Base-by-base conservation (phyloP, 1,140 invertebrate genomes). In the Megalonaias nervosa region DNA sequence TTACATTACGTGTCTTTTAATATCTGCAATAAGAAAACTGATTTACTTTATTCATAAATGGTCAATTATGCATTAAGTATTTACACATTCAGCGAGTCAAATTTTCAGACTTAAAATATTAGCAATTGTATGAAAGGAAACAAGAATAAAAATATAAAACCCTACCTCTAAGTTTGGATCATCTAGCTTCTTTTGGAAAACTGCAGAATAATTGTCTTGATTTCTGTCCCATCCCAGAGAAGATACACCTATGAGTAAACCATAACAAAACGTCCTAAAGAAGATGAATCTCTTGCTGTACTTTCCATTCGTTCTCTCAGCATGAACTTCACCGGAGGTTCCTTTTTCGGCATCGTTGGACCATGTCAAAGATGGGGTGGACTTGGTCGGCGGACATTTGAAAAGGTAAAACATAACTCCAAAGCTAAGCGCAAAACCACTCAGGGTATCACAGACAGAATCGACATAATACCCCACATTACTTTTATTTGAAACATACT, bases 401-500 rank as follows among this genome's bases (percentile, higher is more conserved):
- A 71, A 83, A 65, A 66, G 87, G 19, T 87, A 71, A 70, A 88
- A 86, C 17, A 87, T 74, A 23, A 84, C 78, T 38, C 82, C 86
- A 71, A 86, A 81, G 61, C 73, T 83, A 4, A 89, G 74, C 38
- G 82, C 83, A 9, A 85, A 71, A 31, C 87, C 89, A 13, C 84
- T 85, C 15, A 86, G 67, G 2, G 81, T 82, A 78, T 90, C 89
- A 62, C 84, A 82, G 5, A 77, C 64, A 19, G 85, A 81, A 69
- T 90, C 89, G 5, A 90, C 81, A 57, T 85, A 85, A 71, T 88
- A 90, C n/a, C 89, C 89, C 12, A 82, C 71, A 13, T 85, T 84
- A n/a, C 74, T 71, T 56, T 86, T 80, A 57, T 87, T 75, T 13
- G 89, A 90, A 59, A 82, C 82, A 66, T 87, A 88, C n/a, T 75